Conservation (phyloP, 2,888 invertebrate species). For the Watsonalla binaria region DNA sequence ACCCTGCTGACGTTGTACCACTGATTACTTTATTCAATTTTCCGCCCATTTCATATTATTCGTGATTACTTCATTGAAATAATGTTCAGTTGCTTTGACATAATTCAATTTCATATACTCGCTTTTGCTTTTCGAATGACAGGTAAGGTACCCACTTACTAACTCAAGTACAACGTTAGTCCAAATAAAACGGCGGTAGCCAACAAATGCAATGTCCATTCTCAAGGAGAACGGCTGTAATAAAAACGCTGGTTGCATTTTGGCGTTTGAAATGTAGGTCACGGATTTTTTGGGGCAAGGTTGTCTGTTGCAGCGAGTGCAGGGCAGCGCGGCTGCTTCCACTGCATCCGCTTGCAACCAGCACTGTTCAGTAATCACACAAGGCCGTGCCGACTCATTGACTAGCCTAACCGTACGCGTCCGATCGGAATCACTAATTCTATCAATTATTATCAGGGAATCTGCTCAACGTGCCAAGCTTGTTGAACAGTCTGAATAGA, state of each 20-base stretch:
- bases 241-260: slow-evolving; percentile 69
- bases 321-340: slow-evolving; percentile 43
- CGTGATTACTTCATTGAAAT: not conserved
- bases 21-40: not conserved
- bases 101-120: too few relatives aligned
- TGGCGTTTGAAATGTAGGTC: slow-evolving; percentile 70
- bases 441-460: slow-evolving; percentile 25
- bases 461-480: slow-evolving; percentile 26
- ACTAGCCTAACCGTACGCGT: slow-evolving; percentile 55
- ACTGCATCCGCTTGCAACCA: slow-evolving; percentile 65
- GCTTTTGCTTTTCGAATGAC: too few relatives aligned
- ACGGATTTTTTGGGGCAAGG: slow-evolving; percentile 74
- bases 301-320: slow-evolving; percentile 49
- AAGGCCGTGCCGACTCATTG: slow-evolving; percentile 68
- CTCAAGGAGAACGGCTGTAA: slow-evolving; percentile 35
- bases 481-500: not conserved
- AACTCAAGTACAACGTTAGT: not conserved
- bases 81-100: not conserved
- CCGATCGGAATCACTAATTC: slow-evolving; percentile 50
- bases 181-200: slow-evolving; percentile 8
- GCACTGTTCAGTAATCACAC: slow-evolving; percentile 57
- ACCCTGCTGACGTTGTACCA: not conserved
- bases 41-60: not conserved
- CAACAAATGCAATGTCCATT: slow-evolving; percentile 33
- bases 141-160: too few relatives aligned